phyloP scores from a whole-genome alignment of 2,113 vertebrate genomes.

The Austrofundulus limnaeus region DNA sequence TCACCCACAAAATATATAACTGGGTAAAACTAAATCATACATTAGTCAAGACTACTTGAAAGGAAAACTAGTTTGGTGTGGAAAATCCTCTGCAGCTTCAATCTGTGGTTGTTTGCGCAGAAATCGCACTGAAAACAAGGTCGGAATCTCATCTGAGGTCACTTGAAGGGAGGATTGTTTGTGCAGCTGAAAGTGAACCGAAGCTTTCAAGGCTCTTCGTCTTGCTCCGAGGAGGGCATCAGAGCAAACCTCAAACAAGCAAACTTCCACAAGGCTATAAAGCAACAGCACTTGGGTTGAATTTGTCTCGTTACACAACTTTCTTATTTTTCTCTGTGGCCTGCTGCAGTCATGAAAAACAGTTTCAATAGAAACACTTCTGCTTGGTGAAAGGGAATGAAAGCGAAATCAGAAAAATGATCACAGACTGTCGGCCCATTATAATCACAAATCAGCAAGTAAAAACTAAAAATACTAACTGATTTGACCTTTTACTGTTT shows the following conservation, averaged over 20 bases:
- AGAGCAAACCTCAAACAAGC: neutral
- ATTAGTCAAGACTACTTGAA: neutral
- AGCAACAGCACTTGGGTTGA: slow-evolving; percentile 4
- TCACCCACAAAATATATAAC: neutral
- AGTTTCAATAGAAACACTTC: neutral
- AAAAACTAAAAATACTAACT: too few species aligned
- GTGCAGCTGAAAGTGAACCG: neutral
- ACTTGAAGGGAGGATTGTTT: slow-evolving; percentile 2
- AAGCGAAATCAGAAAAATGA: too few species aligned
- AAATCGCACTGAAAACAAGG: slow-evolving; percentile 1
- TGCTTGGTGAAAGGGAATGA: too few species aligned
- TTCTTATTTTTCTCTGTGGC: slow-evolving; percentile 1
- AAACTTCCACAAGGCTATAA: neutral
- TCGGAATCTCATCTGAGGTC: neutral
- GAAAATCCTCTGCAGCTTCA: slow-evolving; percentile 16
- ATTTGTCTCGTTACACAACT: neutral
- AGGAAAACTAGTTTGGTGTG: neutral
- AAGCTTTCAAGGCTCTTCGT: neutral
- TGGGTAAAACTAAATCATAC: neutral
- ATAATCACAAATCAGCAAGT: too few species aligned
- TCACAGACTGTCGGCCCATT: too few species aligned
- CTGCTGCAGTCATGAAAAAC: slow-evolving; percentile 16
- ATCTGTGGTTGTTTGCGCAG: neutral
- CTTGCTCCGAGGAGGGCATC: too few species aligned
- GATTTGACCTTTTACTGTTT: too few species aligned